Evolutionary conservation across 2,888 invertebrate genomes (phyloP), one percentile per base, ranked within the genome.

Genomic region (Nebria salina): DNA sequence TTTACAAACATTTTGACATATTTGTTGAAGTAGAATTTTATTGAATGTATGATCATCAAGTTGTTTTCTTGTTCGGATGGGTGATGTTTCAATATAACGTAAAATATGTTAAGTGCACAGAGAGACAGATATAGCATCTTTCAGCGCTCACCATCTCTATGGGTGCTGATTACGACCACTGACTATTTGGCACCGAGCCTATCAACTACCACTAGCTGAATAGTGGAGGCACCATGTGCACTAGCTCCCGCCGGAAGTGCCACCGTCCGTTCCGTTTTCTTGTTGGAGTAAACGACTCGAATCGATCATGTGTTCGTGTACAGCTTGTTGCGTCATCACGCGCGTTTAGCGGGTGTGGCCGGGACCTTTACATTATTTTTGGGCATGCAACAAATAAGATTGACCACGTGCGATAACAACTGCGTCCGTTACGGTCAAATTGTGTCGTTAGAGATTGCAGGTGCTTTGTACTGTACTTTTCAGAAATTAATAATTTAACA

Each of bases 301-400:
- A 81, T 81, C 80, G 80, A 81, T 81, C 80, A 81, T 73, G 76
- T 43, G 41, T 41, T 73, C 73, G 42, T 73, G 70, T 70, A 25
- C 75, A 65, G 79, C 80, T 81, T 76, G 76, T 81, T 81, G 75
- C 79, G 80, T 81, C 80, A 81, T 76, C 74, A 26, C 34, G 41
- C 34, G 26, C 34, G 34, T 34, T 34, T 5, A 54, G 25, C 20
- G 75, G 75, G 75, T 20, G 75, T 43, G 64, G 64, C 64, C 64
- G 20, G 3, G 11, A 75, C 20, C 34, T 2, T 34, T 34, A 4
- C n/a, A 42, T 73, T 15, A 25, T 41, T 73, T 25, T 73, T 73
- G 42, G 43, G 41, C 42, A 73, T 73, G 42, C 34, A 42, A 73
- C 68, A 68, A 68, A 68, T 8, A 6, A 68, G 54, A 54, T 54